These are phyloP conservation scores for Pteria penguin DNA, from an alignment of 2,888 invertebrate genomes.

Conservation along the genomic window DNA sequence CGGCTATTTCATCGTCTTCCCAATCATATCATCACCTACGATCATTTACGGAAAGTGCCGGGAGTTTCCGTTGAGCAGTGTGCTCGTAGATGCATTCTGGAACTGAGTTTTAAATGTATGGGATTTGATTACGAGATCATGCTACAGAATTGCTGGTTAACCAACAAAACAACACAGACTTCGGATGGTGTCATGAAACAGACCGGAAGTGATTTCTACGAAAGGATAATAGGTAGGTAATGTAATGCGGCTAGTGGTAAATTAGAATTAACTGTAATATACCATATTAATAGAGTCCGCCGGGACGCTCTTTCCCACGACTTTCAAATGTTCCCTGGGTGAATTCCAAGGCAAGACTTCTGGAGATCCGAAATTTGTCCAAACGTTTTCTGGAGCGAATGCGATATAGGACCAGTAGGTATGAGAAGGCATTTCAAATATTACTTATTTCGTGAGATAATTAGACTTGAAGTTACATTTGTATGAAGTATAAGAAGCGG, in stretches of 20 bases:
- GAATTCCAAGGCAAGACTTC: no score
- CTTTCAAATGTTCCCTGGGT: no score
- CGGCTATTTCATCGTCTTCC: conserved; percentile 73
- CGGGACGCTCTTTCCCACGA: no score
- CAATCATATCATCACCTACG: conserved; percentile 72
- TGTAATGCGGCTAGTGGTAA: neutral
- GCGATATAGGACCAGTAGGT: no score
- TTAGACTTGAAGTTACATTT: no score
- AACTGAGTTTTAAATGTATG: conserved; percentile 71
- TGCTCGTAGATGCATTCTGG: conserved; percentile 74
- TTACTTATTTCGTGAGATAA: no score
- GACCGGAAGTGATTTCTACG: conserved; percentile 70
- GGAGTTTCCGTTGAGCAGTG: conserved; percentile 74
- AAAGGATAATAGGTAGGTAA: conserved; percentile 68
- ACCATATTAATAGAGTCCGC: no score
- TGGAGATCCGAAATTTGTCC: no score
- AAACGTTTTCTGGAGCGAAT: no score
- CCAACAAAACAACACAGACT: conserved; percentile 64
- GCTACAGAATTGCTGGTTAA: conserved; percentile 70
- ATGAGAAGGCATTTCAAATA: no score
- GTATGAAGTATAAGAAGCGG: no score
- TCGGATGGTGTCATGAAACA: conserved; percentile 63
- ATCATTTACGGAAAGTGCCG: conserved; percentile 68
- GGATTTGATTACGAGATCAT: conserved; percentile 72
- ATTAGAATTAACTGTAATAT: neutral